Base-by-base conservation (phyloP, 2,113 vertebrate species). In the Cacatua alba region DNA sequence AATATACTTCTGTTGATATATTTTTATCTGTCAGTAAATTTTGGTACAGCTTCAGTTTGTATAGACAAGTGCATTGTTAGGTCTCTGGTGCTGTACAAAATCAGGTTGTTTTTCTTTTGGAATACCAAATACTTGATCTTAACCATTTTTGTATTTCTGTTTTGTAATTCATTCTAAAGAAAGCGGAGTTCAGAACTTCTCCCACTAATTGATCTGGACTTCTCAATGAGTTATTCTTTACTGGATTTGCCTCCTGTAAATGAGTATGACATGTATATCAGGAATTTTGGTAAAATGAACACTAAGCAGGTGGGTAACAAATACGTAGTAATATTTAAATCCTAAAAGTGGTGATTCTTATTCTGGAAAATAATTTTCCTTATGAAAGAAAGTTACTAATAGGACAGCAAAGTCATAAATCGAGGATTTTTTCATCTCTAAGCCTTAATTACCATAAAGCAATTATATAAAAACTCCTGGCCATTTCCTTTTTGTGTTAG, bases 191-290 rank as follows among this genome's bases (percentile, higher is more conserved):
- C 97, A 17, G 99, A 99, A 84, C 97, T 99, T 80, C 98, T 99
- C 24, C 98, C 98, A 17, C 97, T 99, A 17, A 98, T 99, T 72
- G 99, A 99, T 86, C 92, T 99, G 94, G 99, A 99, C 93, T 99
- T 99, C 96, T 99, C 99, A 8, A 94, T 98, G 91, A 99, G 98
- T 3, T 97, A 98, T 94, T 98, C 98, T 10, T 96, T 99, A 44
- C 76, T 99, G 98, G 99, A 99, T 93, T 96, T 99, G 76, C 98
- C 99, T 17, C 99, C 99, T 26, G 98, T 99, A 35, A 99, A 98
- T 85, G 99, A 99, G 72, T 99, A 99, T 2, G 99, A 99, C 95
- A 98, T 99, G 98, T 99, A 99, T 69, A 99, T 99, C 86, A 98
- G 99, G 92, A 99, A 97, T 95, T 99, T 99, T 74, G 99, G 99